phyloP scores from a whole-genome alignment of 2,797 vertebrate genomes.

The Tapirus indicus region DNA sequence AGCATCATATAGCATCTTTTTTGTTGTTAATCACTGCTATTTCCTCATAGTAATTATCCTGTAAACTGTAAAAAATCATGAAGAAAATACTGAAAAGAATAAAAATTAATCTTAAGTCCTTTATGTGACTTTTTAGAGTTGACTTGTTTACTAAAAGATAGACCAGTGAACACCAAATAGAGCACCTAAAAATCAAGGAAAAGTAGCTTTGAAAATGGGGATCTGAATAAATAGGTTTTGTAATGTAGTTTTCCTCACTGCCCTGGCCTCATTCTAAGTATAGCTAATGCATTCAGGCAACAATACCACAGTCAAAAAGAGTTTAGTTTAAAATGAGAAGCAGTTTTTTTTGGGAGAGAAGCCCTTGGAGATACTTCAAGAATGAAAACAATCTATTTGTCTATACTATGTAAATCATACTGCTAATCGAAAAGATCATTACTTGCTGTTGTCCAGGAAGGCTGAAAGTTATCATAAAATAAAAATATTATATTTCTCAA shows the following conservation, averaged over 20 bases:
- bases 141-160: not conserved
- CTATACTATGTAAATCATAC: not conserved
- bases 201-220: not conserved
- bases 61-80: not conserved
- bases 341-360: not conserved
- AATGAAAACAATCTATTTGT: not conserved
- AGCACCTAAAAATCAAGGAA: not conserved
- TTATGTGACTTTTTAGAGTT: not conserved
- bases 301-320: not conserved
- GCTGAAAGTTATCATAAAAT: not conserved
- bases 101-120: not conserved
- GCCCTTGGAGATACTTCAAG: not conserved
- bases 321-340: not conserved
- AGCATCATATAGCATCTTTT: not conserved
- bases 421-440: not conserved
- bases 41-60: not conserved
- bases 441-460: not conserved
- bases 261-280: not conserved
- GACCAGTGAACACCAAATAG: not conserved
- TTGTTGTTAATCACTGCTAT: not conserved
- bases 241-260: not conserved
- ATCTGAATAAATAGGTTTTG: constrained; percentile 1
- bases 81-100: not conserved
- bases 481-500: not conserved
- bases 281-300: not conserved